These are phyloP conservation scores for Tachysurus fulvidraco DNA, from an alignment of 2,113 vertebrate species.

Conservation along the genomic window DNA sequence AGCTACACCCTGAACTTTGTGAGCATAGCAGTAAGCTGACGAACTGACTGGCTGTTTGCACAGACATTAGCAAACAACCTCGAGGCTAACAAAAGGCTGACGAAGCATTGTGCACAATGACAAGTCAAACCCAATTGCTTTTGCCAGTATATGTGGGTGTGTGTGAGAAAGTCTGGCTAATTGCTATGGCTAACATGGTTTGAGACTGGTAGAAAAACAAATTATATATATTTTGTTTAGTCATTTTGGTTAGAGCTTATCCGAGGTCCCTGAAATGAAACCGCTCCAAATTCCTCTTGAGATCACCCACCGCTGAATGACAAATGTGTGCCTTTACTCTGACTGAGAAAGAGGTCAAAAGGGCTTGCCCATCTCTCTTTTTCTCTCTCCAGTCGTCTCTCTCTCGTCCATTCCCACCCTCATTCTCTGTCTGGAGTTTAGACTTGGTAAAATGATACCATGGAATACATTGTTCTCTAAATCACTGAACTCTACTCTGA, in stretches of 20 bases:
- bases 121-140: not conserved
- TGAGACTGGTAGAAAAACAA: not conserved
- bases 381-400: slow-evolving; percentile 15
- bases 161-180: slow-evolving; percentile 11
- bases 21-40: slow-evolving; percentile 24
- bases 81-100: slow-evolving; percentile 30
- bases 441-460: not conserved
- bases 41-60: slow-evolving; percentile 24
- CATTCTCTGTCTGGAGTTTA: slow-evolving; percentile 16
- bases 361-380: slow-evolving; percentile 19
- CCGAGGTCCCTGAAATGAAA: not conserved
- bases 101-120: slow-evolving; percentile 25
- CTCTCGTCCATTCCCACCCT: not conserved
- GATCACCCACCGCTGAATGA: not conserved
- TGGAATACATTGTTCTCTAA: slow-evolving; percentile 9
- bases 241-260: not conserved
- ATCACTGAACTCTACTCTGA: not conserved
- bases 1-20: slow-evolving; percentile 7
- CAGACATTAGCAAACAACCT: slow-evolving; percentile 35
- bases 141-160: not conserved
- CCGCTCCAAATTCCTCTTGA: not conserved
- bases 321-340: slow-evolving; percentile 3
- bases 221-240: not conserved
- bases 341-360: slow-evolving; percentile 17
- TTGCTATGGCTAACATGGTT: not conserved